A percentile compares a stretch with the other conserved stretches of the same genome.
These are phyloP conservation scores for Bothrops jararaca DNA, from an alignment of 2,113 vertebrate species.

Conservation along the genomic window DNA sequence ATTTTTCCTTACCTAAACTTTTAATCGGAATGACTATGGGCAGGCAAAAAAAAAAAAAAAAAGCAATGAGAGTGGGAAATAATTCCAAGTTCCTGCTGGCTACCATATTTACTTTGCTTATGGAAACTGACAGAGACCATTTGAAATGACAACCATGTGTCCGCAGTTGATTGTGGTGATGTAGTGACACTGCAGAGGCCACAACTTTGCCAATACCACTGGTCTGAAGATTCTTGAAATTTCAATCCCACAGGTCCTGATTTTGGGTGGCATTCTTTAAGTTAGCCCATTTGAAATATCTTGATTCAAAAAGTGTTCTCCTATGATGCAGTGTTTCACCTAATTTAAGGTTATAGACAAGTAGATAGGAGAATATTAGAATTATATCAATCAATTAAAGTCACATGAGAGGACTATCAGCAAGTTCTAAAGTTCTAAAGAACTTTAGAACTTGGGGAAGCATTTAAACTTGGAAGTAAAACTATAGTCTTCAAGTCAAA, in stretches of 20 bases:
- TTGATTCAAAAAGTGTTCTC: background rate
- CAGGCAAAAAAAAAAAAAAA: background rate
- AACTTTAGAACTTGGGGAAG: background rate
- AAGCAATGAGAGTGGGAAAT: background rate
- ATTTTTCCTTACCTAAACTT: background rate
- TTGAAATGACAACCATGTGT: background rate
- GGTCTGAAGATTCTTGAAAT: background rate
- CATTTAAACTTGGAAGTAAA: background rate
- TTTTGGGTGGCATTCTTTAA: background rate
- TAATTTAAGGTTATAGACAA: background rate
- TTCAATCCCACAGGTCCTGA: background rate
- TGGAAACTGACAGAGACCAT: background rate
- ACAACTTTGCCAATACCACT: background rate
- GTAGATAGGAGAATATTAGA: background rate
- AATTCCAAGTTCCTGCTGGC: background rate
- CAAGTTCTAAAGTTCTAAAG: background rate
- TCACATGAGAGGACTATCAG: background rate
- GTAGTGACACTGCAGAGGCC: background rate
- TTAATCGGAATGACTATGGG: background rate
- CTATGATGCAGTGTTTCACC: background rate
- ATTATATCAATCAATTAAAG: background rate
- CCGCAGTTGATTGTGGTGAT: background rate
- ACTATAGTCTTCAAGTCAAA: background rate
- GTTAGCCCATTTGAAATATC: background rate
- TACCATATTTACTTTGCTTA: background rate